Base-by-base conservation (phyloP, 2,797 vertebrate genomes). In the Macropodus opercularis region DNA sequence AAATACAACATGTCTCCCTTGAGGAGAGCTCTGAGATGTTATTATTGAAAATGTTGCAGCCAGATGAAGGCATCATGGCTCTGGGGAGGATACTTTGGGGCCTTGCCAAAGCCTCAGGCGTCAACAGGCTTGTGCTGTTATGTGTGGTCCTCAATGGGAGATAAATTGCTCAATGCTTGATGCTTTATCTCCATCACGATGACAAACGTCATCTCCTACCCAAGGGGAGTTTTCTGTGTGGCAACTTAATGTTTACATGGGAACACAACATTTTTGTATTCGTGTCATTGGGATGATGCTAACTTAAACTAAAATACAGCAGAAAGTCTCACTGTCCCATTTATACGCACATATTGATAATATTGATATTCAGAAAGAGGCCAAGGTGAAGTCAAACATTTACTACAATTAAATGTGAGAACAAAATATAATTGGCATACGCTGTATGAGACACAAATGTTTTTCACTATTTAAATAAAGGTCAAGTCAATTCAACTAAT, bases 21-120 rank as follows among this genome's bases (percentile, higher is more conserved):
- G 81, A 80, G 87, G 75, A 85, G 68, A 76, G 63, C 80, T 71
- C 53, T 69, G 81, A 81, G 74, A 68, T 80, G 84, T 77, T 88
- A 76, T 89, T 86, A 86, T 78, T 83, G 85, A 82, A 84, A 92
- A 89, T 85, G 85, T 87, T 90, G 90, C 89, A 87, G 85, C 90
- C 88, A 91, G 90, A 91, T 90, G 88, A 90, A 89, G 83, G 86
- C 86, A 81, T 83, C 53, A 10, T 77, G 86, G 80, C 83, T 87
- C 80, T 76, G 77, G 81, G 85, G 85, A 90, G 75, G 87, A 90
- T 83, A 72, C 61, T 75, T 72, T 89, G 89, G 89, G 86, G 53
- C 56, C 50, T 13, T 65, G 86, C 90, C 90, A 91, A 91, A 90
- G 85, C 89, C 90, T 86, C 84, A 89, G 88, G 90, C 89, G 85